Conservation (phyloP, 2,888 invertebrate genomes). For the Ochropleura leucogaster region DNA sequence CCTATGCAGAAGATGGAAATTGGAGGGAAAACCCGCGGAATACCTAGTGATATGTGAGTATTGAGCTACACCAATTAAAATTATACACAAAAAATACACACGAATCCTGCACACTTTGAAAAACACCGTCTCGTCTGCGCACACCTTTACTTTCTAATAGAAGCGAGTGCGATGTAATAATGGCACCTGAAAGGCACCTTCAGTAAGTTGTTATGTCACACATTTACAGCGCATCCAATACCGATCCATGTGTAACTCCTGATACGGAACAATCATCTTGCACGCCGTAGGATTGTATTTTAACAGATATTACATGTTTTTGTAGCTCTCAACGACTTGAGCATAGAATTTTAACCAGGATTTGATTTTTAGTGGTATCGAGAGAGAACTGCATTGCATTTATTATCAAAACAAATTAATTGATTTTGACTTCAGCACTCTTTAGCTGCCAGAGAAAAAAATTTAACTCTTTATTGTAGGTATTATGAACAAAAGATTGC, state of each 20-base stretch:
- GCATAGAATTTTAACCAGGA: not conserved
- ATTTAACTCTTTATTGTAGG: not conserved
- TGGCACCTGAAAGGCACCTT: slow-evolving; percentile 64
- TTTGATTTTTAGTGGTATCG: not conserved
- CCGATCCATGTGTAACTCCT: slow-evolving; percentile 51
- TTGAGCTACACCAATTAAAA: not conserved
- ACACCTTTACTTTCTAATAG: slow-evolving; percentile 26
- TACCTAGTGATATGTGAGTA: not conserved
- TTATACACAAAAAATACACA: not conserved
- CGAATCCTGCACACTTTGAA: not conserved
- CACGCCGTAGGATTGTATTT: slow-evolving; percentile 36
- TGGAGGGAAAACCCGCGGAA: not conserved
- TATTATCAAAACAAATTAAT: not conserved
- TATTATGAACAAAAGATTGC: too few species aligned
- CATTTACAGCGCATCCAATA: slow-evolving; percentile 59
- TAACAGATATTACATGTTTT: slow-evolving; percentile 31
- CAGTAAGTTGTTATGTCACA: slow-evolving; percentile 58
- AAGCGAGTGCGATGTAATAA: slow-evolving; percentile 38
- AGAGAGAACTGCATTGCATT: not conserved
- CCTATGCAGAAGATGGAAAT: not conserved
- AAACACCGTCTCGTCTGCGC: not conserved
- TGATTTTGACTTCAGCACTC: not conserved
- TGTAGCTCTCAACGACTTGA: not conserved
- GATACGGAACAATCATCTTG: slow-evolving; percentile 55
- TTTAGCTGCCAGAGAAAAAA: not conserved